A percentile compares a stretch with the other conserved stretches of the same genome.
Conservation (phyloP, 2,113 vertebrate genomes). For the Indicator indicator region DNA sequence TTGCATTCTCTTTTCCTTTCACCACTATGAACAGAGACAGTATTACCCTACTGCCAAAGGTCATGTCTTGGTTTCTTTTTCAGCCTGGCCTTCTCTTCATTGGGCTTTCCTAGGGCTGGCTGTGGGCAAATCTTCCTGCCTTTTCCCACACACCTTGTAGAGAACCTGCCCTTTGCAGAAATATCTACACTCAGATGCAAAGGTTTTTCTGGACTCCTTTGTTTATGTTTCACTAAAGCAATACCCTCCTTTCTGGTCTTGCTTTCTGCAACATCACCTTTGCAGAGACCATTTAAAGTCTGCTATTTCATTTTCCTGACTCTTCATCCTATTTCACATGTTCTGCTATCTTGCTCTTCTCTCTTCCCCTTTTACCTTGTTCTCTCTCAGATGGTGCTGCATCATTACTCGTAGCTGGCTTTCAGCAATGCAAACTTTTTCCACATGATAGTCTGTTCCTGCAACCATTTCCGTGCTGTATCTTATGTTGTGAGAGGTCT, state of each 20-base stretch:
- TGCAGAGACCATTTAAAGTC: not conserved
- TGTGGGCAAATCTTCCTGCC: not conserved
- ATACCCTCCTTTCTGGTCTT: not conserved
- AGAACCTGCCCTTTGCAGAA: not conserved
- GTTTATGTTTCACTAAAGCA: not conserved
- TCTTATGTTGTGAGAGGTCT: not conserved
- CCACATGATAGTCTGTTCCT: not conserved
- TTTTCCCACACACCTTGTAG: not conserved
- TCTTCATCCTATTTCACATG: not conserved
- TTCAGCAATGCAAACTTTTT: not conserved
- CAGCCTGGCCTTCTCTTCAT: not conserved
- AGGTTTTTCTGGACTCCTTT: not conserved
- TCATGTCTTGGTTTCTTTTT: not conserved
- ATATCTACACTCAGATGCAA: accelerated
- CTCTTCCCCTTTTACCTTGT: not conserved
- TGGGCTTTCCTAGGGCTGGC: not conserved
- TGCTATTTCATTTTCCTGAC: not conserved
- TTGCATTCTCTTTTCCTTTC: not conserved
- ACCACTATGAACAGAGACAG: not conserved
- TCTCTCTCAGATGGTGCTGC: not conserved
- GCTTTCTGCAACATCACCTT: not conserved
- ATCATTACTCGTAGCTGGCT: not conserved
- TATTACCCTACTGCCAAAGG: not conserved
- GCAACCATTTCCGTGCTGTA: not conserved
- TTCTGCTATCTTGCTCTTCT: not conserved